Evolutionary conservation across 2,888 invertebrate genomes (phyloP).

Genomic region (Diabrotica balteata): DNA sequence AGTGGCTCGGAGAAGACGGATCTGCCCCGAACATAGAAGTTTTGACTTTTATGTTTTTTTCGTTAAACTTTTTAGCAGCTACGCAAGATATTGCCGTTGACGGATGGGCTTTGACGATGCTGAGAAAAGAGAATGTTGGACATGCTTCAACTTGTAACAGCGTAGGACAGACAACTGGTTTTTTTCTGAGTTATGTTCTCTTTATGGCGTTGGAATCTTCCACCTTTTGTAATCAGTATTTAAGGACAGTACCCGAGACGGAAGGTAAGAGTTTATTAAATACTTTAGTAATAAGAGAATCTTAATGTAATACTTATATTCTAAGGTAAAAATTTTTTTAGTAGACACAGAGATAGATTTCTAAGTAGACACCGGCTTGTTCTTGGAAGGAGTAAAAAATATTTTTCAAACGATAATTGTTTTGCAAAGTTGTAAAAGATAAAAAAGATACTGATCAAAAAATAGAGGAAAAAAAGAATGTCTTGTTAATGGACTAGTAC

Average conservation of each 20-base stretch:
- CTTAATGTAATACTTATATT: not conserved
- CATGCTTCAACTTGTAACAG: conserved; percentile 99
- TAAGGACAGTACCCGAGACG: conserved; percentile 74
- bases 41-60: conserved; percentile 87
- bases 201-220: conserved; percentile 96
- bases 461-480: too few species aligned
- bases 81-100: conserved; percentile 99
- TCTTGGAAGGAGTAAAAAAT: too few species aligned
- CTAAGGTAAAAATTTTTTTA: too few species aligned
- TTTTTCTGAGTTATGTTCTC: conserved; percentile 94
- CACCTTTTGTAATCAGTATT: conserved; percentile 93
- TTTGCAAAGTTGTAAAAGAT: too few species aligned
- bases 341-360: too few species aligned
- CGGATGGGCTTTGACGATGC: conserved; percentile 99
- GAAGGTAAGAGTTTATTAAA: conserved; percentile 65
- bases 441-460: too few species aligned
- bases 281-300: not conserved
- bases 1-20: conserved; percentile 76
- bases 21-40: conserved; percentile 73
- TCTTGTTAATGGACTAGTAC: too few species aligned
- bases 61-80: conserved; percentile 94
- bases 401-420: too few species aligned
- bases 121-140: conserved; percentile 94
- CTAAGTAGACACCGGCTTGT: too few species aligned
- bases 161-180: conserved; percentile 98